phyloP scores from a whole-genome alignment of 2,797 vertebrate species.

The Cuniculus paca region DNA sequence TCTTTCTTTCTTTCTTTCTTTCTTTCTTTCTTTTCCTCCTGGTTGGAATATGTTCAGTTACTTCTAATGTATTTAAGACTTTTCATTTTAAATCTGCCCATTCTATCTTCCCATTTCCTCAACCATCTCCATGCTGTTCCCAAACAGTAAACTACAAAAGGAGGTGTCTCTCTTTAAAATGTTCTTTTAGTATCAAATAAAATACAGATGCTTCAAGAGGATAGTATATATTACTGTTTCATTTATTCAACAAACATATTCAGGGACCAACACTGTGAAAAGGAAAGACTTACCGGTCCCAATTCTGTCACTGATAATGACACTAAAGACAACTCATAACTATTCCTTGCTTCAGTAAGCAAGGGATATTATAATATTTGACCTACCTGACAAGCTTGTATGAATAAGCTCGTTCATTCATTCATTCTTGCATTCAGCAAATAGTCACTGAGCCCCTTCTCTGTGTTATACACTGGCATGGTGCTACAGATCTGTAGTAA shows the following conservation, averaged over 20 bases:
- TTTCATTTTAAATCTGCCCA: slow-evolving; percentile 54
- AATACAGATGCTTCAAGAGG: slow-evolving; percentile 33
- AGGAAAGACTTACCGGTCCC: background rate
- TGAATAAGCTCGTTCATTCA: background rate
- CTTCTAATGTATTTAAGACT: slow-evolving; percentile 46
- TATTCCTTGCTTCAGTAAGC: background rate
- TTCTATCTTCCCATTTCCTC: background rate
- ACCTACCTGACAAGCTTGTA: background rate
- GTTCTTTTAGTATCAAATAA: slow-evolving; percentile 51
- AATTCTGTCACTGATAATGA: background rate
- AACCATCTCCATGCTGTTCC: background rate
- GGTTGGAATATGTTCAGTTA: background rate
- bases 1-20: background rate
- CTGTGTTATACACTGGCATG: background rate
- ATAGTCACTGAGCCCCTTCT: background rate
- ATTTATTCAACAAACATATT: background rate
- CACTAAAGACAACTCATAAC: slow-evolving; percentile 16
- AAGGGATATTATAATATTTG: background rate
- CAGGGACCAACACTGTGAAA: background rate
- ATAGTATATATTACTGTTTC: slow-evolving; percentile 35
- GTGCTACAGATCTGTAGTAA: background rate
- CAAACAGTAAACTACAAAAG: slow-evolving; percentile 1
- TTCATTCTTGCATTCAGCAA: background rate
- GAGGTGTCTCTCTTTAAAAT: slow-evolving; percentile 37
- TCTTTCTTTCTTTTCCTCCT: background rate